phyloP scores from a whole-genome alignment of 1,140 invertebrate species.

The Papilio machaon region DNA sequence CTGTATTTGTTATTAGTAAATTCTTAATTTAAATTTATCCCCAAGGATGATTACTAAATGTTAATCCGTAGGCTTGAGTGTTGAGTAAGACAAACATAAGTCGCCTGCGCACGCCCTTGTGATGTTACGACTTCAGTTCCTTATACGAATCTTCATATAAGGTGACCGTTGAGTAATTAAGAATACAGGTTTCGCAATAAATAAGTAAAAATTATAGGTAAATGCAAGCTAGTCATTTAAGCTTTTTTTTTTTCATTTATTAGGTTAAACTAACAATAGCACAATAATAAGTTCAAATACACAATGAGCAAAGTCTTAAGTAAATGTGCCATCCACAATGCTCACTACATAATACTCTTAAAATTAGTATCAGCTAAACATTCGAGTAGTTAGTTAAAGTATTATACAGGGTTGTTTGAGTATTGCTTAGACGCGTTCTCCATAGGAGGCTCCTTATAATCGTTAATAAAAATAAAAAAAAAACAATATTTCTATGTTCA shows the following conservation, averaged over 20 bases:
- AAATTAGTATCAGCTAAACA: too few species aligned
- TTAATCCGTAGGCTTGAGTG: slow-evolving; percentile 20
- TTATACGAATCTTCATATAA: slow-evolving; percentile 26
- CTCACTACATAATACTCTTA: too few species aligned
- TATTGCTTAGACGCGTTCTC: too few species aligned
- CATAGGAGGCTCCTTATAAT: not conserved
- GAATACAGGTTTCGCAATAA: slow-evolving; percentile 2
- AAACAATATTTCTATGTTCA: too few species aligned
- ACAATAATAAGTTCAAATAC: too few species aligned
- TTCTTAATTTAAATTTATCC: not conserved
- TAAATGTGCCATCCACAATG: too few species aligned
- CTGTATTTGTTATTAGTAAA: not conserved
- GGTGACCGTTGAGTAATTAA: slow-evolving; percentile 32
- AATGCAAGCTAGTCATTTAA: not conserved
- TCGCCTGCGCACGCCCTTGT: slow-evolving; percentile 31
- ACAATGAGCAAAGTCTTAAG: too few species aligned
- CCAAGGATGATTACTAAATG: not conserved
- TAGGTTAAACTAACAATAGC: too few species aligned
- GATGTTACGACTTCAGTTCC: slow-evolving; percentile 14
- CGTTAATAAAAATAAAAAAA: too few species aligned
- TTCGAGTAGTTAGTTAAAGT: too few species aligned
- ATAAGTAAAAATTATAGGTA: not conserved
- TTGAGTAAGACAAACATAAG: slow-evolving; percentile 29
- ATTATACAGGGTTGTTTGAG: too few species aligned
- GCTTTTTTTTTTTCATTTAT: not conserved